Base-by-base conservation (phyloP, 2,888 invertebrate genomes). In the Girardia tigrina region DNA sequence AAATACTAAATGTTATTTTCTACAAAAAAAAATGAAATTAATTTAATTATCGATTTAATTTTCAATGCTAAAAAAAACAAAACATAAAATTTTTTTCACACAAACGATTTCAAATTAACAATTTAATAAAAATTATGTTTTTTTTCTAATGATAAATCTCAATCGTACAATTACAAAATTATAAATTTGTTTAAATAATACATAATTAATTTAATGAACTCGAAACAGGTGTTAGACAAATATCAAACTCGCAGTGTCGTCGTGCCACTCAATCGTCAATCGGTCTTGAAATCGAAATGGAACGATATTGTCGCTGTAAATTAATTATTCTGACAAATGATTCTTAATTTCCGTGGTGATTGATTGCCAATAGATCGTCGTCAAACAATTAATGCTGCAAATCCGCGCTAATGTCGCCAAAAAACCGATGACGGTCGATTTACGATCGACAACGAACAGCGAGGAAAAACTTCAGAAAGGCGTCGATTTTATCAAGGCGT, bases 401-500 rank as follows among this genome's bases (percentile, higher is more conserved):
- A 90, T 94, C 75, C 88, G 97, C 77, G 23, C 42, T 97, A 94
- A 82, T 97, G 98, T 84, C 87, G 93, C 75, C 92, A 90, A 85
- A 29, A 36, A 69, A 36, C 26, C 42, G 27, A 70, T 70, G 71
- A 56, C 27, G n/a, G 27, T 79, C 29, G 0, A 20, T 26, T 69
- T 80, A 20, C 80, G 86, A 85, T 83, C 84, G 4, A 84, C 85
- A 78, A 91, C 91, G 0, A 88, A 88, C 79, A 94, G 95, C 81
- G 89, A 93, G 78, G 89, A 90, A 12, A 91, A 92, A 84, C 86
- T 98, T 78, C 97, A 98, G 84, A 97, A 94, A 86, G 98, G 91
- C 72, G 93, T 94, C 16, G 98, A 99, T 86, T 99, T 99, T 87
- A 91, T 99, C 0, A 90, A 90, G 85, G 97, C 97, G 0, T 97